Conservation (phyloP, 2,888 invertebrate species). For the Nebria brevicollis region DNA sequence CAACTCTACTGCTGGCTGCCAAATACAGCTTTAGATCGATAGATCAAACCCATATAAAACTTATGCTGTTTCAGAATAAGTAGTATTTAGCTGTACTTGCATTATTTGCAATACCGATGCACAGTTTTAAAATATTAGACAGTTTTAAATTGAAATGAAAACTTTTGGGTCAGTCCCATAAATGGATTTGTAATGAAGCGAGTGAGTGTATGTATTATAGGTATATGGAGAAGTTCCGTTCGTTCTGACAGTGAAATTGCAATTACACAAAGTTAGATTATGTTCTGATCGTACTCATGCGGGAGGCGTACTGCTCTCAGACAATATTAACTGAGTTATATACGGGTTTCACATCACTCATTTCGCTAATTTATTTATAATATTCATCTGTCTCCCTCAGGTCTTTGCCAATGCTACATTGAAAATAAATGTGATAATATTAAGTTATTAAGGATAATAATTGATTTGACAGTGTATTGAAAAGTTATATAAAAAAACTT, state of each 20-base stretch:
- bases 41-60: too few relatives aligned
- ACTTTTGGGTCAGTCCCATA: background rate
- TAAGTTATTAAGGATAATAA: background rate
- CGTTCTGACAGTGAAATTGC: background rate
- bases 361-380: slow-evolving; percentile 17
- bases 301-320: slow-evolving; percentile 14
- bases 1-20: too few relatives aligned
- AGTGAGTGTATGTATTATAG: background rate
- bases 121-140: background rate
- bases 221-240: background rate
- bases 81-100: too few relatives aligned
- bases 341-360: slow-evolving; percentile 16
- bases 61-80: too few relatives aligned
- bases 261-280: slow-evolving; percentile 40
- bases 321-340: slow-evolving; percentile 26
- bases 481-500: too few relatives aligned
- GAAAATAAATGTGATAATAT: background rate
- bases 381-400: background rate
- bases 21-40: too few relatives aligned
- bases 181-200: background rate
- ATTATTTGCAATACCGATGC: too few relatives aligned
- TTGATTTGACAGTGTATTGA: background rate
- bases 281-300: slow-evolving; percentile 21
- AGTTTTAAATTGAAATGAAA: background rate
- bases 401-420: background rate